These are phyloP conservation scores for Luffia ferchaultella DNA, from an alignment of 2,888 invertebrate species.

Conservation along the genomic window DNA sequence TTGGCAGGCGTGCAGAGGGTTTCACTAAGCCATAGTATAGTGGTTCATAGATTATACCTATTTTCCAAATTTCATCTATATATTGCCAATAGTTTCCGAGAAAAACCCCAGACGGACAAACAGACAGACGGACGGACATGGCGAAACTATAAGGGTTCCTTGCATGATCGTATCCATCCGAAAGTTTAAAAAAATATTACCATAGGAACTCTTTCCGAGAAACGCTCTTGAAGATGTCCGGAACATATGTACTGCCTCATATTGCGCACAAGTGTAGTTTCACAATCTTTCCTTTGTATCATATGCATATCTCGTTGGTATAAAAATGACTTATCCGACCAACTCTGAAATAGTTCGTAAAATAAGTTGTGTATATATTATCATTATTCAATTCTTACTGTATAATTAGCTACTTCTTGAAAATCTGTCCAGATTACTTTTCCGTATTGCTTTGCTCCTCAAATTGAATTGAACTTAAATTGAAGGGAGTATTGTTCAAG, in stretches of 20 bases:
- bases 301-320: constrained; percentile 19
- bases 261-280: constrained; percentile 19
- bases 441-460: no score
- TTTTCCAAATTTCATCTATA: not conserved
- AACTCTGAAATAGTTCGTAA: constrained; percentile 22
- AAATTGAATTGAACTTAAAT: no score
- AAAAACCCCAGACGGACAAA: not conserved
- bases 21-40: no score
- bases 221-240: constrained; percentile 11
- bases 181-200: not conserved
- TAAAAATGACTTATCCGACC: constrained; percentile 21
- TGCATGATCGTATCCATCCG: no score
- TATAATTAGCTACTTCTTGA: no score
- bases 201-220: not conserved
- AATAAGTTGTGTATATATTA: not conserved
- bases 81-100: not conserved
- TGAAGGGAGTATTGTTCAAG: not conserved
- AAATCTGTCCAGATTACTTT: not conserved
- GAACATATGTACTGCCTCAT: constrained; percentile 25
- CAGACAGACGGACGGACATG: not conserved
- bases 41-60: not conserved
- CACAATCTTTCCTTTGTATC: constrained; percentile 19
- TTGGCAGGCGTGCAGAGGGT: no score
- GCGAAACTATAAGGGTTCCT: no score
- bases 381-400: no score